Evolutionary conservation across 2,888 invertebrate species (phyloP), one percentile per base, ranked within the genome.

Genomic region (Thecophora atra): DNA sequence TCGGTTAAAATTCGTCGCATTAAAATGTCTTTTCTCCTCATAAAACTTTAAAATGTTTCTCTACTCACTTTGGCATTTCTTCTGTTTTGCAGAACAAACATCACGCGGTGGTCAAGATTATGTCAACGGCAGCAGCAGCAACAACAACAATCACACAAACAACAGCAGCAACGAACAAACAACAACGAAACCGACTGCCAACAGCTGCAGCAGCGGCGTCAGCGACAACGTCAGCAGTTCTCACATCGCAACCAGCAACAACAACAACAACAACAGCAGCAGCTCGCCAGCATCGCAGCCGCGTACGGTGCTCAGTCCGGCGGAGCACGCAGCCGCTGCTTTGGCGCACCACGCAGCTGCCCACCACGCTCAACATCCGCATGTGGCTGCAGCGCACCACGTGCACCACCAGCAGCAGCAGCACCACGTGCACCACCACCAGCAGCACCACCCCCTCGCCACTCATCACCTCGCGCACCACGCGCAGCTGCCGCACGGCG

Each of bases 81-180:
- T 70, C n/a, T 65, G 11, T 42, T 44, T 54, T 37, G 26, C 70
- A 83, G 83, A 83, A 65, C 83, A 84, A 82, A 79, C 75, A 68
- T 76, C 83, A 73, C 82, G 83, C 75, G 75, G 74, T 65, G 82
- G 80, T 60, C 81, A 79, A 75, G 83, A 83, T 26, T 83, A 84
- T 62, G 76, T 81, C 69, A 81, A 77, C 75, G 81, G 76, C 30
- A 26, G 81, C 77, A 76, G 79, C 75, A 78, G 78, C 70, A 81
- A 67, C 47, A 28, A 28, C 70, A 60, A 30, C 28, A 69, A 47
- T 28, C 21, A 26, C 54, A 68, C 56, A 21, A 42, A 17, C 56
- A 77, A 79, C 37, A 42, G 24, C 68, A 77, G 79, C 37, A 84
- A 83, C 44, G 82, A 82, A 72, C 83, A 83, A 60, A 82, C 84